phyloP scores from a whole-genome alignment of 1,140 invertebrate genomes.

The Littorina saxatilis region DNA sequence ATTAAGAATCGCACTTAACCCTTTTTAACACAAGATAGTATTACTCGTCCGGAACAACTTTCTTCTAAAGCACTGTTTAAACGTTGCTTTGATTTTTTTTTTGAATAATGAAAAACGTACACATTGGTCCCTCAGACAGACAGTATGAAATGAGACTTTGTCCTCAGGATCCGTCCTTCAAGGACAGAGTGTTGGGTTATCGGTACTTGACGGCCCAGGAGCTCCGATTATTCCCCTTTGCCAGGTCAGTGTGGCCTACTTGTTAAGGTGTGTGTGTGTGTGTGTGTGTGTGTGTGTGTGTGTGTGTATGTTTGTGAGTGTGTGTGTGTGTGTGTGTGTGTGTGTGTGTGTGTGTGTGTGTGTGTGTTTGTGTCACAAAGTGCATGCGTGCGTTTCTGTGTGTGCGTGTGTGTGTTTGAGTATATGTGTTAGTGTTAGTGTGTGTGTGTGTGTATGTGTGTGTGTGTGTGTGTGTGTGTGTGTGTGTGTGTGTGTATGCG shows the following conservation, averaged over 20 bases:
- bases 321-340: too few relatives aligned
- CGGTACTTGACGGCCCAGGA: not conserved
- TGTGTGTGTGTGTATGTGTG: not conserved
- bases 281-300: not conserved
- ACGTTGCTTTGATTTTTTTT: too few relatives aligned
- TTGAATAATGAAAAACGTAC: too few relatives aligned
- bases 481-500: not conserved
- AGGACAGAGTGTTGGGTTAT: slow-evolving; percentile 3
- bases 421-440: not conserved
- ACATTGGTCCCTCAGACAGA: too few relatives aligned
- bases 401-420: not conserved
- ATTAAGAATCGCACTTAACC: too few relatives aligned
- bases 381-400: not conserved
- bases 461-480: not conserved
- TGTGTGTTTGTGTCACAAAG: too few relatives aligned
- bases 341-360: not conserved
- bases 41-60: too few relatives aligned
- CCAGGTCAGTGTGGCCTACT: slow-evolving; percentile 7
- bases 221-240: slow-evolving; percentile 4
- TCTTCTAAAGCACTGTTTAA: too few relatives aligned
- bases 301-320: too few relatives aligned
- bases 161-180: slow-evolving; percentile 31
- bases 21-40: too few relatives aligned
- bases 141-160: too few relatives aligned
- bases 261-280: not conserved